phyloP scores from a whole-genome alignment of 2,797 vertebrate species.

The Allobates femoralis region DNA sequence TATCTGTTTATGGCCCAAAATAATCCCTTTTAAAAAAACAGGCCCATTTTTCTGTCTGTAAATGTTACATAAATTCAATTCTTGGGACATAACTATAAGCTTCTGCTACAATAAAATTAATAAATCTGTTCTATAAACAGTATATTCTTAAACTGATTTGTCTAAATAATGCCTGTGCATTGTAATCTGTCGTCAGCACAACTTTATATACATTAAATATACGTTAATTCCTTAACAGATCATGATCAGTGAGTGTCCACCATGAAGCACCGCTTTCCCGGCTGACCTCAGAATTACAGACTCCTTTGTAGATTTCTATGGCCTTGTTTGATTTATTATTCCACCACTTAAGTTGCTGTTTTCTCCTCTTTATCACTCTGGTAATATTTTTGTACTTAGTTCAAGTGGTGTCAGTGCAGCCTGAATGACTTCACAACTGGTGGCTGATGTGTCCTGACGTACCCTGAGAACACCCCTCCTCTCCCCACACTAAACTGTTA shows the following conservation, averaged over 20 bases:
- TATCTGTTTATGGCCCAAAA: too few relatives aligned
- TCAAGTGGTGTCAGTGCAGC: not conserved
- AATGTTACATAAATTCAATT: too few relatives aligned
- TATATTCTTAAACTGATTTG: too few relatives aligned
- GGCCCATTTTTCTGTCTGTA: too few relatives aligned
- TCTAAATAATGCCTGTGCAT: too few relatives aligned
- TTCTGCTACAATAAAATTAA: too few relatives aligned
- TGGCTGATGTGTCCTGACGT: not conserved
- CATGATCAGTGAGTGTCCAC: not conserved
- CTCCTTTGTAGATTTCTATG: not conserved
- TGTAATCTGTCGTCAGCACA: too few relatives aligned
- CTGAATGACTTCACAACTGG: not conserved
- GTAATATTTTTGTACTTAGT: not conserved
- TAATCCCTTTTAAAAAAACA: too few relatives aligned
- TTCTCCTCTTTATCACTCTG: not conserved
- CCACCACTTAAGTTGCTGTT: not conserved
- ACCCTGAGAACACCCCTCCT: not conserved
- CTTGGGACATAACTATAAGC: too few relatives aligned
- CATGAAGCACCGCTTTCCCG: not conserved
- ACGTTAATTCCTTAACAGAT: not conserved
- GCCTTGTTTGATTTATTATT: slow-evolving; percentile 11
- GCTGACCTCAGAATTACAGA: slow-evolving; percentile 17
- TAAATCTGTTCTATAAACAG: too few relatives aligned
- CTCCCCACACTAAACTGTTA: not conserved
- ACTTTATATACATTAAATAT: too few relatives aligned